Conservation (phyloP, 2,888 invertebrate genomes). For the Congeria kusceri region DNA sequence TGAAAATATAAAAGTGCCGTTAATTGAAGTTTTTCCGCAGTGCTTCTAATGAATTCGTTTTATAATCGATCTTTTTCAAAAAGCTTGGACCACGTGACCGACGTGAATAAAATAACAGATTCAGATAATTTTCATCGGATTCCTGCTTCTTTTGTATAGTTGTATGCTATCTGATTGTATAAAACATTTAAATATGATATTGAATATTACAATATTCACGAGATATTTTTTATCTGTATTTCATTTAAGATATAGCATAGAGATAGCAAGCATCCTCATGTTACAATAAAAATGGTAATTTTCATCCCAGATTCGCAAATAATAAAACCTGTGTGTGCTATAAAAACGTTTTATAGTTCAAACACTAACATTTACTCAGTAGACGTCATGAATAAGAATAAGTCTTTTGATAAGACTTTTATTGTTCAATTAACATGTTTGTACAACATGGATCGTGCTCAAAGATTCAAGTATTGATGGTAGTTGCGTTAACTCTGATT, state of each 20-base stretch:
- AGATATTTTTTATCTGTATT: constrained; percentile 40
- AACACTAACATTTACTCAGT: constrained; percentile 7
- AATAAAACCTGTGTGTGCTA: constrained; percentile 19
- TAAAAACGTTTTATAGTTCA: constrained; percentile 23
- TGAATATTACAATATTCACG: constrained; percentile 45
- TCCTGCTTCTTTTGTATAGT: constrained; percentile 24
- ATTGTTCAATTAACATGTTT: neutral
- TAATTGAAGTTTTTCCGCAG: neutral
- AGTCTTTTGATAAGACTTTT: neutral
- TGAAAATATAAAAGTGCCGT: too few species aligned
- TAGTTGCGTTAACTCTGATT: too few species aligned
- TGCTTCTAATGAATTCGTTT: neutral
- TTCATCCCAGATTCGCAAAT: constrained; percentile 28
- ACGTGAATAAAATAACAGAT: neutral
- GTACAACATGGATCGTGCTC: too few species aligned
- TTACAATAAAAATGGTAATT: constrained; percentile 49
- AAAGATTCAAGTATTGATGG: too few species aligned
- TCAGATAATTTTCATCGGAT: neutral
- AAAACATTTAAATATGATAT: constrained; percentile 49
- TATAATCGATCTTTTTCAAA: neutral
- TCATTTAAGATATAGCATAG: constrained; percentile 29
- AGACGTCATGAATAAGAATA: neutral
- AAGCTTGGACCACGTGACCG: neutral
- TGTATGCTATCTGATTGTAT: constrained; percentile 23
- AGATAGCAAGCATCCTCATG: constrained; percentile 32